phyloP scores from a whole-genome alignment of 2,888 invertebrate species.

The Macaria liturata region DNA sequence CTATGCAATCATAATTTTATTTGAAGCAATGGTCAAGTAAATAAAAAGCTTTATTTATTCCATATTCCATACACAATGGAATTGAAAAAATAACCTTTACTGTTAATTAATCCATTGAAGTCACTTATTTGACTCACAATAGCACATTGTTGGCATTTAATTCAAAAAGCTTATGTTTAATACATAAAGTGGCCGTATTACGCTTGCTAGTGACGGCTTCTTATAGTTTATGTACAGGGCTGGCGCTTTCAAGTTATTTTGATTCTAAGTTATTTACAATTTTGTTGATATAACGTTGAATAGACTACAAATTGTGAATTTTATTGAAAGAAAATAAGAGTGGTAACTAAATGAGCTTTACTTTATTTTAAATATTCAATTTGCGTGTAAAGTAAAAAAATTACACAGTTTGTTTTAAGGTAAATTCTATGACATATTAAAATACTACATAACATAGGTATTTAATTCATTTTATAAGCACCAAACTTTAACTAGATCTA shows the following conservation, averaged over 20 bases:
- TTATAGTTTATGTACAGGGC: constrained; percentile 15
- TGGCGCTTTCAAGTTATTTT: constrained; percentile 1
- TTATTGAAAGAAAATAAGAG: too few species aligned
- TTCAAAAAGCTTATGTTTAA: constrained; percentile 44
- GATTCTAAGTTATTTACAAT: background rate
- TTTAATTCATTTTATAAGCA: too few species aligned
- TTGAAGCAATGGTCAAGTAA: constrained; percentile 3
- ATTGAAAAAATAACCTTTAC: constrained; percentile 35
- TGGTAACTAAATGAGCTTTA: too few species aligned
- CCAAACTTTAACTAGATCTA: too few species aligned
- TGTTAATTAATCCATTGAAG: constrained; percentile 41
- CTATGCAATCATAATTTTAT: constrained; percentile 9
- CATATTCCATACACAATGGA: constrained; percentile 19
- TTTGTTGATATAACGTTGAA: too few species aligned
- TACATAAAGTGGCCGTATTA: constrained; percentile 40
- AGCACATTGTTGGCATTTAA: constrained; percentile 48
- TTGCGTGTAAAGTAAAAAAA: too few species aligned
- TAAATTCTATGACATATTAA: too few species aligned
- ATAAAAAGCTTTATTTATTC: constrained; percentile 14
- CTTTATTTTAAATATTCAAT: too few species aligned
- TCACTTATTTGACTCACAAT: constrained; percentile 44
- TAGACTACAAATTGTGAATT: too few species aligned
- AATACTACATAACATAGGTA: too few species aligned
- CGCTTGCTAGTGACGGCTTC: constrained; percentile 24
- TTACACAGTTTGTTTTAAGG: too few species aligned